Evolutionary conservation across 2,888 invertebrate genomes (phyloP).

Genomic region (Fragum fragum): DNA sequence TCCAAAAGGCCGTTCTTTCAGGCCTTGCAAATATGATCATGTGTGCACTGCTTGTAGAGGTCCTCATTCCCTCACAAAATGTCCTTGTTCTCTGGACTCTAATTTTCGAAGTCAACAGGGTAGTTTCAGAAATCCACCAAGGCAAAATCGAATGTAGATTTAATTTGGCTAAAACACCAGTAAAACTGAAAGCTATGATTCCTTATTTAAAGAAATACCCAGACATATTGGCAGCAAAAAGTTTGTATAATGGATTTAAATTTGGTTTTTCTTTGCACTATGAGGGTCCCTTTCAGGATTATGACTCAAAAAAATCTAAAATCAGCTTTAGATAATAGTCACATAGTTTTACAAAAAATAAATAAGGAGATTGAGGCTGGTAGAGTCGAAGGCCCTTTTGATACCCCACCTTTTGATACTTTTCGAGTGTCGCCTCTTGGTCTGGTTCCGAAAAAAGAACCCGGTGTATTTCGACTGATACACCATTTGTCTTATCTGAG

Average conservation of each 20-base stretch:
- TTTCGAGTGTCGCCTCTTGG: conserved; percentile 23
- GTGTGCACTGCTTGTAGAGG: conserved; percentile 19
- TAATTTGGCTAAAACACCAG: conserved; percentile 10
- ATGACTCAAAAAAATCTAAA: too few relatives aligned
- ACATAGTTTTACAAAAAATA: too few relatives aligned
- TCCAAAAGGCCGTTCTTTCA: not conserved
- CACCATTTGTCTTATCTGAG: conserved; percentile 23
- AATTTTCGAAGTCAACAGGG: conserved; percentile 8
- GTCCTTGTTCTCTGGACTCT: not conserved
- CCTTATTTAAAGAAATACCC: conserved; percentile 5
- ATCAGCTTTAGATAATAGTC: conserved; percentile 9
- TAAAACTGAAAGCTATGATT: not conserved
- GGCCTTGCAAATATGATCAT: not conserved
- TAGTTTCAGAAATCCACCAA: too few relatives aligned
- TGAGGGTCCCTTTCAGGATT: not conserved
- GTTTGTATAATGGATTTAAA: conserved; percentile 12
- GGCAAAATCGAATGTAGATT: not conserved
- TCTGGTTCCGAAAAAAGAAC: conserved; percentile 22
- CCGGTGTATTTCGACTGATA: conserved; percentile 6
- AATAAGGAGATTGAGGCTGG: too few relatives aligned
- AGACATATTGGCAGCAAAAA: not conserved
- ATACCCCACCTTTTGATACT: too few relatives aligned
- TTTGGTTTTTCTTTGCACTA: conserved; percentile 6
- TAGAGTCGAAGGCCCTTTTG: too few relatives aligned
- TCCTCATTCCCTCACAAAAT: not conserved